Percentiles rank a stretch among this genome's conserved stretches.
These are phyloP conservation scores for Apodemus sylvaticus DNA, from an alignment of 2,113 vertebrate species.

Conservation along the genomic window DNA sequence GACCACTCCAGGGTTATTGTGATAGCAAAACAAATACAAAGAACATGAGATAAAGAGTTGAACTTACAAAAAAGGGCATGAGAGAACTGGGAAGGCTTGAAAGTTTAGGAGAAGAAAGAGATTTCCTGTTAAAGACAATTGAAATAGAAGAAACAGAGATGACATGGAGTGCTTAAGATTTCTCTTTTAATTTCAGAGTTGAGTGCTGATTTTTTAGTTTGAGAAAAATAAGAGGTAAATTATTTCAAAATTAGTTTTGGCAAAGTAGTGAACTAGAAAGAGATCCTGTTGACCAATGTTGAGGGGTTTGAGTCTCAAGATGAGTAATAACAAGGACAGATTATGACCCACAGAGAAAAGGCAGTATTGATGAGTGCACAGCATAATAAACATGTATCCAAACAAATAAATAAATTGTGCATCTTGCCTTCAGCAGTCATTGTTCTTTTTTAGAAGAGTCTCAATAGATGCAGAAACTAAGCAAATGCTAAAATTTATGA, in stretches of 20 bases:
- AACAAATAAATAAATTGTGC: slow-evolving; percentile 33
- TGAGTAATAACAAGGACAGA: background rate
- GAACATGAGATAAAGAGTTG: background rate
- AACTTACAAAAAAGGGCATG: rapidly evolving
- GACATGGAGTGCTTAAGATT: background rate
- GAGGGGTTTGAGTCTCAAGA: background rate
- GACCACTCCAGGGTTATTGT: background rate
- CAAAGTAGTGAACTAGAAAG: background rate
- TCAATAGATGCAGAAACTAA: background rate
- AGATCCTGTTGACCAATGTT: background rate
- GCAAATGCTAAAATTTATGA: slow-evolving; percentile 33
- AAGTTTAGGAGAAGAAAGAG: background rate
- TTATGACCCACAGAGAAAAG: slow-evolving; percentile 39
- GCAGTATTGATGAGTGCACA: background rate
- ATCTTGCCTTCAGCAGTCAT: slow-evolving; percentile 2
- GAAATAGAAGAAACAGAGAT: background rate
- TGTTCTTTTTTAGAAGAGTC: background rate
- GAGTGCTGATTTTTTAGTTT: background rate
- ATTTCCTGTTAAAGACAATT: background rate
- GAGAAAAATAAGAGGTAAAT: background rate
- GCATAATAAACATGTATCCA: slow-evolving; percentile 31
- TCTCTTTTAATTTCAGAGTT: background rate
- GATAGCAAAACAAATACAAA: background rate
- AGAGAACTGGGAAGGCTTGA: background rate
- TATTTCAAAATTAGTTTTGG: slow-evolving; percentile 37